Base-by-base conservation (phyloP, 2,888 invertebrate species). In the Myopa testacea region DNA sequence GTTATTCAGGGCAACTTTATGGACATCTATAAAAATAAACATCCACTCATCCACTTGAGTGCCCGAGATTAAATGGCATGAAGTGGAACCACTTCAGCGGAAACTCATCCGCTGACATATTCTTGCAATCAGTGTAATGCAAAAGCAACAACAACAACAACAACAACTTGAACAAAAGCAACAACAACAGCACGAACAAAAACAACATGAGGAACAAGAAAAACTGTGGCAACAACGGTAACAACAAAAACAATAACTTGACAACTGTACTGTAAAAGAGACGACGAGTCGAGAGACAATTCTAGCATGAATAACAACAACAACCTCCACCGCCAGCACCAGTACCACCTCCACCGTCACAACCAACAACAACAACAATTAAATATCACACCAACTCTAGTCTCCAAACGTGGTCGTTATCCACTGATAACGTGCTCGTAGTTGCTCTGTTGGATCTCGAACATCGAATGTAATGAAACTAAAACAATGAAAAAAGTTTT, bases 41-140 rank as follows among this genome's bases (percentile, higher is more conserved):
- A 79, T 75, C 65, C 78, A 76, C 75, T 65, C 76, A 77, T 78
- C 50, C 78, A 80, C 80, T 78, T 78, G 80, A 78, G 78, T 76
- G 76, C 77, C 65, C 55, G 73, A 81, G 82, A 82, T 82, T 82
- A 82, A 82, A 82, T 82, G 80, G 79, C 81, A 81, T 82, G 81
- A 82, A 82, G 82, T 82, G 81, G 81, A 82, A 81, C 80, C 82
- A 82, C 82, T 82, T 82, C 79, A 81, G 81, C 82, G 82, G 82
- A 82, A 75, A 69, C 50, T 60, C 69, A 68, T 60, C 58, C 75
- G 68, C n/a, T 60, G 58, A 58, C 65, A 52, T 52, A 67, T 67
- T 78, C 80, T 76, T 78, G 79, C 81, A 81, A 80, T 80, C 80
- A 80, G 79, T 77, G 77, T 78, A 78, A 77, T 80, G 78, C 79